Percentiles rank a stretch among this genome's conserved stretches.
phyloP scores from a whole-genome alignment of 1,140 invertebrate species.

The Cardiocondyla obscurior region DNA sequence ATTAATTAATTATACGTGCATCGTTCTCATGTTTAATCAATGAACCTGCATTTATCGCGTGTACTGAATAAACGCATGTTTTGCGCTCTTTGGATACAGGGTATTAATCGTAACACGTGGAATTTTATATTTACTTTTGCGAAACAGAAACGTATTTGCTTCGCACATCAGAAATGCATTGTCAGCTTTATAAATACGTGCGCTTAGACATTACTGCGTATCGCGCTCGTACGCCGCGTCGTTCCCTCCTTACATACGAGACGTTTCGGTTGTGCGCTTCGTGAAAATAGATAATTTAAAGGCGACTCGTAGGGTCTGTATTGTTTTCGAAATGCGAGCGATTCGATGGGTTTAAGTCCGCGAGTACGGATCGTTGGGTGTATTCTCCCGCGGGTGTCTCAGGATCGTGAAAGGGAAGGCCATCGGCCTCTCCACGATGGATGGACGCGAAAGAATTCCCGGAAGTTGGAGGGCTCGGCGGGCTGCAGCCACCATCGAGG shows the following conservation, averaged over 20 bases:
- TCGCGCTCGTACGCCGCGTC: too few relatives aligned
- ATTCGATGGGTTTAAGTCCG: background rate
- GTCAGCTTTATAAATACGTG: background rate
- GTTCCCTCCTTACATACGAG: background rate
- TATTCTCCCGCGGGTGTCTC: background rate
- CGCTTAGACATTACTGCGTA: background rate
- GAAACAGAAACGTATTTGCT: conserved; percentile 3
- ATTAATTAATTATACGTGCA: conserved; percentile 57
- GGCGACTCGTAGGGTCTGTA: background rate
- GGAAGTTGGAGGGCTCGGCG: conserved; percentile 8
- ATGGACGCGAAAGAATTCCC: conserved; percentile 57
- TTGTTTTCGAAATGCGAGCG: background rate
- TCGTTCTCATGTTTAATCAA: conserved; percentile 57
- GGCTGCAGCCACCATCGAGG: conserved; percentile 57
- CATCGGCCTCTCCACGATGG: conserved; percentile 6
- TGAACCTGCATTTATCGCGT: conserved; percentile 54
- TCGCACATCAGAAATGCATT: conserved; percentile 18
- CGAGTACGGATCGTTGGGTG: background rate
- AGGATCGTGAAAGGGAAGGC: conserved; percentile 48
- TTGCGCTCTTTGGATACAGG: conserved; percentile 37
- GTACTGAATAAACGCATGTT: conserved; percentile 54
- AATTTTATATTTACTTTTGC: conserved; percentile 53
- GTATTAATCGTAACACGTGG: conserved; percentile 55
- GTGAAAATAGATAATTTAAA: background rate
- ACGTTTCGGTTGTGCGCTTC: background rate